Conservation (phyloP, 2,113 vertebrate genomes). For the Empidonax traillii region DNA sequence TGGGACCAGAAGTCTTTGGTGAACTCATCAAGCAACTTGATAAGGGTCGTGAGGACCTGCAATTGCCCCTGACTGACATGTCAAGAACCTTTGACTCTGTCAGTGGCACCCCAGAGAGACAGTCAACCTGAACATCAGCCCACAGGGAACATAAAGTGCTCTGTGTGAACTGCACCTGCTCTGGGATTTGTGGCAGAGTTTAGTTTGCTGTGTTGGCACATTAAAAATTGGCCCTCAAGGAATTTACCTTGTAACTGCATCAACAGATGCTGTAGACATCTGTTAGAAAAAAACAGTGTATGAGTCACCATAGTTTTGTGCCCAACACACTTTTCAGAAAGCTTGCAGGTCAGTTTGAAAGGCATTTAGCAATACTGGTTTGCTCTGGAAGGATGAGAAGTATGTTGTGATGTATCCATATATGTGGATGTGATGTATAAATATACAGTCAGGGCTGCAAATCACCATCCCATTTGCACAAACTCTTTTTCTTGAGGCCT, state of each 20-base stretch:
- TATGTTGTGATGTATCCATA: neutral
- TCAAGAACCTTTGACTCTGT: rapidly evolving
- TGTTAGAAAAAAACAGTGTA: neutral
- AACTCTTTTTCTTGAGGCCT: neutral
- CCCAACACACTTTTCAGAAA: neutral
- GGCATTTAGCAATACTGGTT: neutral
- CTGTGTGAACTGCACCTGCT: neutral
- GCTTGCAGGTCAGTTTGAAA: neutral
- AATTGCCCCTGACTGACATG: neutral
- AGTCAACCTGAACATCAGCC: neutral
- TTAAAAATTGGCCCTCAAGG: neutral
- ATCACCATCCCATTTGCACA: rapidly evolving
- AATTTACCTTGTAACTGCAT: neutral
- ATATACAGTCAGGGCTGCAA: neutral
- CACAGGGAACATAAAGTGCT: neutral
- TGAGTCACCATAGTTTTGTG: neutral
- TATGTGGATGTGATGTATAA: neutral
- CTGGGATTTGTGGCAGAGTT: neutral
- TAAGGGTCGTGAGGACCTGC: neutral
- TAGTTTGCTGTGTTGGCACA: neutral
- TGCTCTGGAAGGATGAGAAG: neutral
- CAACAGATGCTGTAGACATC: neutral
- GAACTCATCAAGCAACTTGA: neutral
- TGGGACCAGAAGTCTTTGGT: neutral
- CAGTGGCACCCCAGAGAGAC: neutral